A percentile compares a stretch with the other conserved stretches of the same genome.
Conservation (phyloP, 2,888 invertebrate genomes). For the Euclidia mi region DNA sequence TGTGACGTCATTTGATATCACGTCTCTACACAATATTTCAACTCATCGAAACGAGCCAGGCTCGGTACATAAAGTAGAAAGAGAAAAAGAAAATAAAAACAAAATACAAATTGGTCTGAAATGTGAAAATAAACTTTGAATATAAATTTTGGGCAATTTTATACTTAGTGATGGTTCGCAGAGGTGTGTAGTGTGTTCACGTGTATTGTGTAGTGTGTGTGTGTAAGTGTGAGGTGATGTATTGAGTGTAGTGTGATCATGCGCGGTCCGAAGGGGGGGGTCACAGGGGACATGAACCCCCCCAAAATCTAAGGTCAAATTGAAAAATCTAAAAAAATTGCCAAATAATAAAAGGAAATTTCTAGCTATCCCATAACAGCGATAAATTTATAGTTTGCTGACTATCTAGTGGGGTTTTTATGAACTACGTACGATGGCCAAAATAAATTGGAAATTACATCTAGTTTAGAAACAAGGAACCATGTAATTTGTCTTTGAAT, state of each 20-base stretch:
- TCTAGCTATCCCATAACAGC: too few relatives aligned
- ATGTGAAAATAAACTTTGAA: slow-evolving; percentile 63
- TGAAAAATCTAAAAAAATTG: too few relatives aligned
- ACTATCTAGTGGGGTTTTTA: too few relatives aligned
- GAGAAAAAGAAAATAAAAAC: slow-evolving; percentile 55
- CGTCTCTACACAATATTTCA: slow-evolving; percentile 62
- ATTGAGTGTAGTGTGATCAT: slow-evolving; percentile 31
- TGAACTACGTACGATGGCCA: too few relatives aligned
- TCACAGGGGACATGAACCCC: too few relatives aligned
- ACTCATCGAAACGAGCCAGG: slow-evolving; percentile 61
- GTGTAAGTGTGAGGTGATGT: slow-evolving; percentile 48
- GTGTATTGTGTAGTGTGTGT: slow-evolving; percentile 54
- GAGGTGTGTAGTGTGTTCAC: slow-evolving; percentile 64
- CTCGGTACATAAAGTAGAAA: slow-evolving; percentile 61
- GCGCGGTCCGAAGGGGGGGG: too few relatives aligned
- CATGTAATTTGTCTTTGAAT: too few relatives aligned
- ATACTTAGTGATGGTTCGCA: slow-evolving; percentile 86
- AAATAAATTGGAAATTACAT: too few relatives aligned
- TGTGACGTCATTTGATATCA: slow-evolving; percentile 60
- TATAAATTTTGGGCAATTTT: slow-evolving; percentile 88
- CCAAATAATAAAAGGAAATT: too few relatives aligned
- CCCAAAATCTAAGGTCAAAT: too few relatives aligned
- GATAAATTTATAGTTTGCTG: too few relatives aligned
- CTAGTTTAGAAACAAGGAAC: too few relatives aligned
- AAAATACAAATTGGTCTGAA: slow-evolving; percentile 62